phyloP scores from a whole-genome alignment of 2,113 vertebrate genomes.

The Todiramphus chloris region DNA sequence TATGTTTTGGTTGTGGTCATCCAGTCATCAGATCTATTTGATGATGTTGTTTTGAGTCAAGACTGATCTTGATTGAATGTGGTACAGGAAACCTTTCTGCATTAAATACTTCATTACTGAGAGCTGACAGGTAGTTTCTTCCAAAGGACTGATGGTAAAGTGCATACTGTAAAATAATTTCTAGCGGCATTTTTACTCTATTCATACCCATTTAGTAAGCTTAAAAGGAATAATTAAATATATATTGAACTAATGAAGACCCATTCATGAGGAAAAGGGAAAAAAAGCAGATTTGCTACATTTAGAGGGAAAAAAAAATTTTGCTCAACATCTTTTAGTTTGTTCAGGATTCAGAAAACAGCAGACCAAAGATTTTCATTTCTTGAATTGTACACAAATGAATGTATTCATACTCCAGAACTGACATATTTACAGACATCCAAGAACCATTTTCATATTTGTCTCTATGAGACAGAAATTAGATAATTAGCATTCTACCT shows the following conservation, averaged over 20 bases:
- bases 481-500: not conserved
- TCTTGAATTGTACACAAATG: not conserved
- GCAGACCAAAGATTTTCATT: not conserved
- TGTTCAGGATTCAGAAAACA: not conserved
- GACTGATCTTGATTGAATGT: not conserved
- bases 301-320: not conserved
- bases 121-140: not conserved
- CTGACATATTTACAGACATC: not conserved
- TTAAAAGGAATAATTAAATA: not conserved
- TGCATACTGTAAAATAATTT: not conserved
- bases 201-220: not conserved
- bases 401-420: not conserved
- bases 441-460: not conserved
- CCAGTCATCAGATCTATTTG: not conserved
- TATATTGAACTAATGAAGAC: not conserved
- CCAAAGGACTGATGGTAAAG: not conserved
- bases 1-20: not conserved
- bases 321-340: not conserved
- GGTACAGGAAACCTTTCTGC: not conserved
- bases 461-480: not conserved
- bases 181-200: not conserved
- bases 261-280: not conserved
- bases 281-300: not conserved
- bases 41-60: not conserved
- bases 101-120: not conserved